These are phyloP conservation scores for Benitochromis conjunctus DNA, from an alignment of 2,113 vertebrate species.

Conservation along the genomic window DNA sequence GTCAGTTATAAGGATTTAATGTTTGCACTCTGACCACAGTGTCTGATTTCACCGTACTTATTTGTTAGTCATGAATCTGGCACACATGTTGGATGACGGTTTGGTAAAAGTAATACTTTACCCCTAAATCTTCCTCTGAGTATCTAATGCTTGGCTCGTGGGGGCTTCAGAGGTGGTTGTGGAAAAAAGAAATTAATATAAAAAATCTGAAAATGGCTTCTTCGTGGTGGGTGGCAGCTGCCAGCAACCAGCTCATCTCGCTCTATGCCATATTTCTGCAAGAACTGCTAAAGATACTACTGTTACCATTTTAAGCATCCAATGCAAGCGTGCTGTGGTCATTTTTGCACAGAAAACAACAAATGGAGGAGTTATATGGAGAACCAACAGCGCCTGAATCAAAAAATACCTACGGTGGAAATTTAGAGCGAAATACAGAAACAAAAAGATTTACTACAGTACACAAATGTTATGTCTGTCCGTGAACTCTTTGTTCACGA, in stretches of 20 bases:
- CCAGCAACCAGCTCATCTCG: neutral
- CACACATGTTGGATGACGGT: neutral
- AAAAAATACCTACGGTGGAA: neutral
- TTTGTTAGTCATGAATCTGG: constrained; percentile 4
- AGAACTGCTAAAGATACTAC: neutral
- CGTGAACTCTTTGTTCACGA: neutral
- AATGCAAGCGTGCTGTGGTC: neutral
- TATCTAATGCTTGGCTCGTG: neutral
- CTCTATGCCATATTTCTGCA: neutral
- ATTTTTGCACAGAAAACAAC: neutral
- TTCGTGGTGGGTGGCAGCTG: neutral
- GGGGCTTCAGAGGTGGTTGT: neutral
- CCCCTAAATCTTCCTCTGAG: neutral
- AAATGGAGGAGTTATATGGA: neutral
- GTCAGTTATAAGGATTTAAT: constrained; percentile 9
- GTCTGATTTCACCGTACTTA: constrained; percentile 12
- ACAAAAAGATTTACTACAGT: neutral
- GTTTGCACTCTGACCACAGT: constrained; percentile 7
- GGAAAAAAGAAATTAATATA: neutral
- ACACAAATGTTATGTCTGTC: neutral
- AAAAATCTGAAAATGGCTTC: neutral
- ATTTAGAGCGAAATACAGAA: neutral
- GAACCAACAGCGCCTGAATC: neutral
- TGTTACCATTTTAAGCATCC: neutral
- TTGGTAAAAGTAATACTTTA: neutral